Evolutionary conservation across 2,797 vertebrate species (phyloP).

Genomic region (Trachurus trachurus): DNA sequence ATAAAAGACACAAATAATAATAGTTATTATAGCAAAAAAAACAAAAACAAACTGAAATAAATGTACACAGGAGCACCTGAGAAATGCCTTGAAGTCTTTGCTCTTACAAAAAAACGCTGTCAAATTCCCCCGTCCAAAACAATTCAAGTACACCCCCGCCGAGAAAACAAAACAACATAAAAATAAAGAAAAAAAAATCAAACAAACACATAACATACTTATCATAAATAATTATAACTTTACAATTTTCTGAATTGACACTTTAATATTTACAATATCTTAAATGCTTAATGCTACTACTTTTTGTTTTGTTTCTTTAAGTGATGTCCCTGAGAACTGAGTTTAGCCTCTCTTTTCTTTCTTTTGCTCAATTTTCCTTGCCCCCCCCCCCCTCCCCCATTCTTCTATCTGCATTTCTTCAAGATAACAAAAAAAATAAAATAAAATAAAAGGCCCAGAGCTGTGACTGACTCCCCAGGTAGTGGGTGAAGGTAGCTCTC

Average conservation of each 20-base stretch:
- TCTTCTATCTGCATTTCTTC: constrained; percentile 71
- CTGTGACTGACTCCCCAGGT: constrained; percentile 65
- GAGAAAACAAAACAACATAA: constrained; percentile 33
- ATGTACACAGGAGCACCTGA: constrained; percentile 94
- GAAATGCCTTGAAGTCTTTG: constrained; percentile 92
- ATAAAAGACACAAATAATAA: constrained; percentile 60
- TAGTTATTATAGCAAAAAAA: constrained; percentile 67
- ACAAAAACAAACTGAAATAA: constrained; percentile 69
- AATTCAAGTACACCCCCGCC: constrained; percentile 78
- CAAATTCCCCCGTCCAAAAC: constrained; percentile 88
- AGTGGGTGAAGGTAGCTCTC: constrained; percentile 66
- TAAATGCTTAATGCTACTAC: constrained; percentile 95
- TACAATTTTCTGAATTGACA: constrained; percentile 99
- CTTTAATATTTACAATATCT: constrained; percentile 99
- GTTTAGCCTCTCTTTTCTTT: constrained; percentile 85
- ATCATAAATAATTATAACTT: constrained; percentile 99
- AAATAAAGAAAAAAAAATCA: constrained; percentile 69
- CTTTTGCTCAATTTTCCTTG: constrained; percentile 85
- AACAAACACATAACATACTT: constrained; percentile 85
- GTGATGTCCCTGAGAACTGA: constrained; percentile 99
- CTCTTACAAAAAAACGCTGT: constrained; percentile 77
- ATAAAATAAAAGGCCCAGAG: constrained; percentile 63
- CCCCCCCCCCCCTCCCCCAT: constrained; percentile 31
- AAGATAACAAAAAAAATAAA: constrained; percentile 47
- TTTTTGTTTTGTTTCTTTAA: constrained; percentile 95